Evolutionary conservation across 2,113 vertebrate species (phyloP).

Genomic region (Nipponia nippon): DNA sequence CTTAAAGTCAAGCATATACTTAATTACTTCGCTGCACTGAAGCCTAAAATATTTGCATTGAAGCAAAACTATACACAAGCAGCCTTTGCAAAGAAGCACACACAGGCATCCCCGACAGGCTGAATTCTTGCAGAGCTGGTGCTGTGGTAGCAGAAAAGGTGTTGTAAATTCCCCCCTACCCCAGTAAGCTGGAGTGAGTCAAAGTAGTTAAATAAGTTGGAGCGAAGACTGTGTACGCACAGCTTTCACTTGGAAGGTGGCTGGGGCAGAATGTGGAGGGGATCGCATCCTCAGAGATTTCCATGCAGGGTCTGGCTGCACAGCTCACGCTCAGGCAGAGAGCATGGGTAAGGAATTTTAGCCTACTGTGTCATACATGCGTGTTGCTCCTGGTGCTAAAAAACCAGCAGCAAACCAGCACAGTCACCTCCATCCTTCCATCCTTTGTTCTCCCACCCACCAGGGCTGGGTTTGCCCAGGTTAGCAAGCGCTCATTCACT

Average conservation of each 20-base stretch:
- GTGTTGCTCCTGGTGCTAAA: neutral
- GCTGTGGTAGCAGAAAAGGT: neutral
- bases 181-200: neutral
- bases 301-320: neutral
- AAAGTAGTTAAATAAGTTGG: neutral
- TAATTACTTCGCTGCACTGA: neutral
- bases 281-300: neutral
- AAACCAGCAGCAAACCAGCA: neutral
- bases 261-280: neutral
- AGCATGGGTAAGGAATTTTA: neutral
- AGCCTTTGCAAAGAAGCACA: neutral
- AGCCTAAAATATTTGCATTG: neutral
- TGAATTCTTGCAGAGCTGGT: neutral
- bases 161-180: neutral
- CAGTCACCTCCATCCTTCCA: accelerated
- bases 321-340: neutral
- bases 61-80: constrained; percentile 5
- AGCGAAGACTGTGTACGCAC: neutral
- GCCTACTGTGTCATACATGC: accelerated
- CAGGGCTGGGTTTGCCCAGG: neutral
- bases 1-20: constrained; percentile 18
- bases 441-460: neutral
- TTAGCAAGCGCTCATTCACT: neutral
- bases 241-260: neutral
- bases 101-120: accelerated